Conservation (phyloP, 2,888 invertebrate species). For the Aricia artaxerxes region DNA sequence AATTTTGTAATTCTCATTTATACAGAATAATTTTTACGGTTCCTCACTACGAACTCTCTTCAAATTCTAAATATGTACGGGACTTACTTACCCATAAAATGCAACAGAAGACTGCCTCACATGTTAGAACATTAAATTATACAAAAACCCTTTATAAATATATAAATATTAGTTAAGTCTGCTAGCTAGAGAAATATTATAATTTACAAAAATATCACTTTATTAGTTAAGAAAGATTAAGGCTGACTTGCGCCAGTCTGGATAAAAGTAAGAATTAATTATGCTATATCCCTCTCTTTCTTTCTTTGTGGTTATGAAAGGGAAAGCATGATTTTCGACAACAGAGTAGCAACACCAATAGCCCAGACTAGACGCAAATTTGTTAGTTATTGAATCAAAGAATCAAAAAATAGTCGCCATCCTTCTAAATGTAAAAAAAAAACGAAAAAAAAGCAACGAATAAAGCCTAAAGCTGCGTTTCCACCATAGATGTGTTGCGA, state of each 20-base stretch:
- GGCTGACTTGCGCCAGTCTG: too few relatives aligned
- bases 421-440: not conserved
- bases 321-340: not conserved
- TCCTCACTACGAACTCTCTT: not conserved
- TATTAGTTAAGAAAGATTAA: not conserved
- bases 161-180: slow-evolving; percentile 22
- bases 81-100: slow-evolving; percentile 2
- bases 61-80: not conserved
- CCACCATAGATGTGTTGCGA: too few relatives aligned
- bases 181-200: not conserved
- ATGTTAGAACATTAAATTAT: slow-evolving; percentile 17
- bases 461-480: not conserved
- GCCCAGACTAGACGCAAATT: not conserved
- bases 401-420: not conserved
- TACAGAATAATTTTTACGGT: not conserved
- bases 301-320: not conserved
- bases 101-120: slow-evolving; percentile 26
- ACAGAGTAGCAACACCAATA: too few relatives aligned
- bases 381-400: not conserved
- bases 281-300: not conserved
- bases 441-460: not conserved
- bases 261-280: too few relatives aligned
- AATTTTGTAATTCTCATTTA: not conserved
- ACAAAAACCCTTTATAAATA: slow-evolving; percentile 18
- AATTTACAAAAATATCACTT: not conserved